phyloP scores from a whole-genome alignment of 1,140 invertebrate genomes.

The Monochamus saltuarius region DNA sequence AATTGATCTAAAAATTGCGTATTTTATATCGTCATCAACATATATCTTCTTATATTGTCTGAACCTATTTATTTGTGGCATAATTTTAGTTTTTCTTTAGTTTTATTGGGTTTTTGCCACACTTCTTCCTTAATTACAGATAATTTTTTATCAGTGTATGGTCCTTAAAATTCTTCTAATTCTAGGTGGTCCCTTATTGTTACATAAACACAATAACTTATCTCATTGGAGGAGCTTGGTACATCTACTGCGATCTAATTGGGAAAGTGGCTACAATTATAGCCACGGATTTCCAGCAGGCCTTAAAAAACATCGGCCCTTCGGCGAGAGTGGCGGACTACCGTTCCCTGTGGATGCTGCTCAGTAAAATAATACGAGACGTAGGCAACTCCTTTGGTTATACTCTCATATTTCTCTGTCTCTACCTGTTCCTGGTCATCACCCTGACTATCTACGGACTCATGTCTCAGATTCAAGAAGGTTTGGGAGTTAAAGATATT shows the following conservation, averaged over 20 bases:
- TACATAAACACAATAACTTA: conserved; percentile 65
- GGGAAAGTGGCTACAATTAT: conserved; percentile 61
- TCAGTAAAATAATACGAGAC: conserved; percentile 63
- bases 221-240: conserved; percentile 55
- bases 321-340: conserved; percentile 65
- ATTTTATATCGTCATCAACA: too few species aligned
- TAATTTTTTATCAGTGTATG: too few species aligned
- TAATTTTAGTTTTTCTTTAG: too few species aligned
- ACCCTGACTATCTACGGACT: conserved; percentile 68
- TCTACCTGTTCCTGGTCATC: conserved; percentile 68
- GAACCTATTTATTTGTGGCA: too few species aligned
- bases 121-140: too few species aligned
- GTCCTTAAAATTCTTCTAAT: conserved; percentile 4
- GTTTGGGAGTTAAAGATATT: conserved; percentile 66
- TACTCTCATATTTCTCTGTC: conserved; percentile 62
- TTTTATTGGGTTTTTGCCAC: too few species aligned
- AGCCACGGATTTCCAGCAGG: conserved; percentile 65
- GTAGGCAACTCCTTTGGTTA: conserved; percentile 62
- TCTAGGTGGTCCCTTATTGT: conserved; percentile 60
- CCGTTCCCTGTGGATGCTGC: conserved; percentile 62
- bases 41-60: too few species aligned
- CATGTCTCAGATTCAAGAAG: conserved; percentile 66
- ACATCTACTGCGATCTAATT: conserved; percentile 62
- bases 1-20: too few species aligned
- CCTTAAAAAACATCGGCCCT: conserved; percentile 63